Conservation (phyloP, 2,888 invertebrate genomes). For the Eupithecia insigniata region DNA sequence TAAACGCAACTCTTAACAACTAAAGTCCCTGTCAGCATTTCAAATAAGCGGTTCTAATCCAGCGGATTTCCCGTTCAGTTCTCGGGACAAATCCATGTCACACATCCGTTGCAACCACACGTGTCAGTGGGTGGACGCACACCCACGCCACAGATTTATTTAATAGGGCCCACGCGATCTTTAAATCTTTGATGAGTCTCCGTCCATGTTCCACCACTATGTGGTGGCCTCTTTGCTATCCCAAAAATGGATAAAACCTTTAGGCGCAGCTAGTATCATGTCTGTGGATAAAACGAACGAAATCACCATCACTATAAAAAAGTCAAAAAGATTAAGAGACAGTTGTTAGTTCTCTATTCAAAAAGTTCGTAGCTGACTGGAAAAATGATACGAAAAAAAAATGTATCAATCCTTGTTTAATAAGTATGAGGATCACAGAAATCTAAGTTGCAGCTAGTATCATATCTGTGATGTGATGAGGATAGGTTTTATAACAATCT, state of each 20-base stretch:
- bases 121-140: slow-evolving; percentile 51
- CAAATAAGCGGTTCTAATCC: slow-evolving; percentile 25
- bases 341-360: neutral
- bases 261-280: too few species aligned
- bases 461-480: too few species aligned
- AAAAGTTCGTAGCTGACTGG: neutral
- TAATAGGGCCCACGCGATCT: slow-evolving; percentile 24
- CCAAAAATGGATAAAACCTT: neutral
- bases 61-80: slow-evolving; percentile 32
- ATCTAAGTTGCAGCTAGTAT: too few species aligned
- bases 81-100: slow-evolving; percentile 39
- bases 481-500: too few species aligned
- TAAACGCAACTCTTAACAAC: neutral
- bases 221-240: neutral
- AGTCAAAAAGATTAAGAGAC: neutral
- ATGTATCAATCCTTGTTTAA: neutral
- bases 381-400: neutral
- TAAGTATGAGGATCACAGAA: too few species aligned
- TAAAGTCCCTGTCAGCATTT: slow-evolving; percentile 15
- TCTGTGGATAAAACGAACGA: too few species aligned
- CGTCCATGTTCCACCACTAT: neutral
- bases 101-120: slow-evolving; percentile 47
- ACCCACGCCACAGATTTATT: slow-evolving; percentile 48
- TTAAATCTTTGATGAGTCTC: slow-evolving; percentile 5
- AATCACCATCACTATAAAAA: neutral